These are phyloP conservation scores for Theonella swinhoei DNA, from an alignment of 37 sponge, comb jelly and placozoan genomes.

Conservation along the genomic window DNA sequence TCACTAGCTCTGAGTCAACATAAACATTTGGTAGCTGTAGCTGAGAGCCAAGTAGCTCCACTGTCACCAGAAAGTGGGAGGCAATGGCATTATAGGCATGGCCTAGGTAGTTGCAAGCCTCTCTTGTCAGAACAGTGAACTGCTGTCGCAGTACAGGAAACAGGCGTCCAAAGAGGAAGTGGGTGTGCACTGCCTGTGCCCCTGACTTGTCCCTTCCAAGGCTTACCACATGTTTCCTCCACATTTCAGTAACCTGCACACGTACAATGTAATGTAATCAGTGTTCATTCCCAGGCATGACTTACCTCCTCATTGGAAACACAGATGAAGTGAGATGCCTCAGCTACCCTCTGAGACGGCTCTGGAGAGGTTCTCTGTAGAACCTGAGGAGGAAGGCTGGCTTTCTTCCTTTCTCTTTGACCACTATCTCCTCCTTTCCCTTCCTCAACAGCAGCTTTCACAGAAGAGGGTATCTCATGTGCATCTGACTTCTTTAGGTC, in stretches of 20 bases:
- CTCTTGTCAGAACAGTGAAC: constrained; percentile 59
- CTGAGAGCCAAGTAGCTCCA: constrained; percentile 58
- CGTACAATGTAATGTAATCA: not conserved
- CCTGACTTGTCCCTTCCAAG: constrained; percentile 35
- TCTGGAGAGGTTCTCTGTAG: not conserved
- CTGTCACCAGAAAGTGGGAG: constrained; percentile 60
- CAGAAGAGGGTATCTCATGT: too few species aligned
- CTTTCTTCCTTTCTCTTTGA: not conserved
- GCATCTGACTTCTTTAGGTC: too few species aligned
- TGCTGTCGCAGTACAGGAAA: constrained; percentile 37
- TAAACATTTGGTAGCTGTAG: constrained; percentile 66
- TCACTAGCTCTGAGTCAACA: constrained; percentile 66
- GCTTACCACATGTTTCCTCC: constrained; percentile 63
- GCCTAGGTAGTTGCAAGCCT: constrained; percentile 74
- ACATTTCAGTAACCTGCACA: constrained; percentile 55
- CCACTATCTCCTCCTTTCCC: not conserved
- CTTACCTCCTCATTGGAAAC: constrained; percentile 31
- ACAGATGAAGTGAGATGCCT: constrained; percentile 18
- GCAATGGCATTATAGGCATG: constrained; percentile 49
- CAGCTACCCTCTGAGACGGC: not conserved
- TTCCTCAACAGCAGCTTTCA: too few species aligned
- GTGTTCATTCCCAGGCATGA: too few species aligned
- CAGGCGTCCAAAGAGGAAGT: constrained; percentile 69
- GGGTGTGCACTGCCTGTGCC: constrained; percentile 72
- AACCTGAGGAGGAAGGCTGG: not conserved